These are phyloP conservation scores for Triplophysa siluroides DNA, from an alignment of 2,113 vertebrate species.

Conservation along the genomic window DNA sequence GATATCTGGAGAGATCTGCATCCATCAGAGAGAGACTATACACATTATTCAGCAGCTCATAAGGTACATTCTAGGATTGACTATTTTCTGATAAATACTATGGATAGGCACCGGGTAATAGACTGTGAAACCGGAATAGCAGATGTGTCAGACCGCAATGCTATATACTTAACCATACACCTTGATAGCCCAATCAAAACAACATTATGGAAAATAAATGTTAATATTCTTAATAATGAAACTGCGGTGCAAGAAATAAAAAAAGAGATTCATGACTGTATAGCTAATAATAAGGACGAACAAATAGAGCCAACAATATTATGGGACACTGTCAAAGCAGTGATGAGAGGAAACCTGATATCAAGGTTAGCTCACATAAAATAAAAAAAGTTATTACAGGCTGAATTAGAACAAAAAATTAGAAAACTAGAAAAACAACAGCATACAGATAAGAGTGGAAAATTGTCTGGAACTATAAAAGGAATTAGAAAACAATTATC, in stretches of 20 bases:
- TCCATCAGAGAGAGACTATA: constrained; percentile 6
- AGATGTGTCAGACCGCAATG: too few species aligned
- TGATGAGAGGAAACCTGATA: constrained; percentile 37
- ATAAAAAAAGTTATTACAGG: neutral
- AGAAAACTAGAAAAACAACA: too few species aligned
- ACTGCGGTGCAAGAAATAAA: too few species aligned
- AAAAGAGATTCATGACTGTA: too few species aligned
- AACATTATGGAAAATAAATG: too few species aligned
- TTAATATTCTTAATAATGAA: too few species aligned
- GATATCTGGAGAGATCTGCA: constrained; percentile 9
- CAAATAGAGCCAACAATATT: constrained; percentile 25
- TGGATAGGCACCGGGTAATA: neutral
- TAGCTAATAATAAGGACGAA: constrained; percentile 18
- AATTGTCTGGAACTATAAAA: too few species aligned
- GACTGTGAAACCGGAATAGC: too few species aligned
- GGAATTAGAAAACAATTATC: neutral
- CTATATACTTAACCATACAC: too few species aligned
- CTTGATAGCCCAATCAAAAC: too few species aligned
- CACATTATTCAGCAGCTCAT: constrained; percentile 16
- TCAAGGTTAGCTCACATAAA: neutral
- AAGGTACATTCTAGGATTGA: constrained; percentile 2
- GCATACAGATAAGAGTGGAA: too few species aligned
- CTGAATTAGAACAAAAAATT: neutral
- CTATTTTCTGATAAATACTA: neutral
- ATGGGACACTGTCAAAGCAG: constrained; percentile 41